Conservation (phyloP, 2,888 invertebrate genomes). For the Arrhopalites spinosus region DNA sequence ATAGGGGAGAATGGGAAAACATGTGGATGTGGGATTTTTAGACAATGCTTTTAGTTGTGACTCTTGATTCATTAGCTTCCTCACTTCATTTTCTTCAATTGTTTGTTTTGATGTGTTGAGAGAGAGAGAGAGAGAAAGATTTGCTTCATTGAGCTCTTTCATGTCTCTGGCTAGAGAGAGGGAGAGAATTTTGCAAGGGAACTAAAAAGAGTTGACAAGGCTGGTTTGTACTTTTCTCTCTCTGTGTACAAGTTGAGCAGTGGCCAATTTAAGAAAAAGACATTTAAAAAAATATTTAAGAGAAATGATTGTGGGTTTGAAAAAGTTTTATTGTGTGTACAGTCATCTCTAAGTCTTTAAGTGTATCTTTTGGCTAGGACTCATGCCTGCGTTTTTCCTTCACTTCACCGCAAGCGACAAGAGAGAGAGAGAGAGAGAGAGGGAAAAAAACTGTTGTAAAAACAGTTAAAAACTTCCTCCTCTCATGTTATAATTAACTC, state of each 20-base stretch:
- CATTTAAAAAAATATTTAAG: background rate
- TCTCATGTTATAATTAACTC: background rate
- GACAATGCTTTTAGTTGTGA: background rate
- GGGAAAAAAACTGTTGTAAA: background rate
- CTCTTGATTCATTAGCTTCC: background rate
- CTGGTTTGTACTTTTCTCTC: background rate
- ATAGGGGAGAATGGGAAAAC: background rate
- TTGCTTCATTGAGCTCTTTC: conserved; percentile 1
- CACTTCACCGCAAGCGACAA: no score
- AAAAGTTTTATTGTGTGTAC: no score
- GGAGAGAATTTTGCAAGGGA: background rate
- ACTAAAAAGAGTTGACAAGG: background rate
- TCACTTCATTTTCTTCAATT: background rate
- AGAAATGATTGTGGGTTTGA: no score
- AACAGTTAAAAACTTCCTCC: background rate
- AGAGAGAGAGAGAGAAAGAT: background rate
- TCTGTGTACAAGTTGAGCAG: background rate
- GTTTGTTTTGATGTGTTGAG: background rate
- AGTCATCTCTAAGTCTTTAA: no score
- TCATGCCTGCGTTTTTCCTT: no score
- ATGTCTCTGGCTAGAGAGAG: background rate
- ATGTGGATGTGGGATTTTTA: background rate
- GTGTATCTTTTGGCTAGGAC: no score
- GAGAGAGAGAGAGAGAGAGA: no score
- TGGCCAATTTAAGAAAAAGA: background rate